A percentile compares a stretch with the other conserved stretches of the same genome.
Conservation (phyloP, 2,113 vertebrate species). For the Mesembrinibis cayennensis region DNA sequence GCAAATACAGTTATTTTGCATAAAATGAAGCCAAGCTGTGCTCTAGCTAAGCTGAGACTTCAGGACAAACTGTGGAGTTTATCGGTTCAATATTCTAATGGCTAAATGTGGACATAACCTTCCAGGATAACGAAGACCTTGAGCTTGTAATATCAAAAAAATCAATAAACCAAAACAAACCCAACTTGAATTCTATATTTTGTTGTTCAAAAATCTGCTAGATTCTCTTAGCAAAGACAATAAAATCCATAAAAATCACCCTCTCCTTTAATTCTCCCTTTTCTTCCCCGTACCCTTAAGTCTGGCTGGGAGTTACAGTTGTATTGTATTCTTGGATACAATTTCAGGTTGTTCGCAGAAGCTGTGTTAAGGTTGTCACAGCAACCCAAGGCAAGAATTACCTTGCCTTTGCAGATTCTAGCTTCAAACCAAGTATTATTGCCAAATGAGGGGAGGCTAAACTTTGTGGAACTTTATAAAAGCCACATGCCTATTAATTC, state of each 20-base stretch:
- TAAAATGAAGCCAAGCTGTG: not conserved
- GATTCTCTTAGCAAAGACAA: not conserved
- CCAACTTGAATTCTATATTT: not conserved
- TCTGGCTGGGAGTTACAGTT: not conserved
- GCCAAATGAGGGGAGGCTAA: not conserved
- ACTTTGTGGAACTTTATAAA: constrained; percentile 2
- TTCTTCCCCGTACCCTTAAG: not conserved
- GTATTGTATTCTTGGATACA: not conserved
- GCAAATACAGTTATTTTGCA: not conserved
- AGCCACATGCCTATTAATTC: not conserved
- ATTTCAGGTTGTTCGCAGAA: not conserved
- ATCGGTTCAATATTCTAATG: not conserved
- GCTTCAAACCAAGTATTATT: not conserved
- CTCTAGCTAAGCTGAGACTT: not conserved
- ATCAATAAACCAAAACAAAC: not conserved
- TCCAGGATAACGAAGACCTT: not conserved
- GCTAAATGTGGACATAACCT: not conserved
- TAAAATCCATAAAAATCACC: not conserved
- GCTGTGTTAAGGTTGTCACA: constrained; percentile 51
- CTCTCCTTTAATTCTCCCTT: not conserved
- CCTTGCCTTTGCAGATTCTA: constrained; percentile 17
- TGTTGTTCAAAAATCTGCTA: not conserved
- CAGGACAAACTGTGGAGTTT: not conserved
- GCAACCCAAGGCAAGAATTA: constrained; percentile 42
- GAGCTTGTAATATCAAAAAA: not conserved